These are phyloP conservation scores for Eurytoma californica DNA, from an alignment of 2,888 invertebrate genomes.

Conservation along the genomic window DNA sequence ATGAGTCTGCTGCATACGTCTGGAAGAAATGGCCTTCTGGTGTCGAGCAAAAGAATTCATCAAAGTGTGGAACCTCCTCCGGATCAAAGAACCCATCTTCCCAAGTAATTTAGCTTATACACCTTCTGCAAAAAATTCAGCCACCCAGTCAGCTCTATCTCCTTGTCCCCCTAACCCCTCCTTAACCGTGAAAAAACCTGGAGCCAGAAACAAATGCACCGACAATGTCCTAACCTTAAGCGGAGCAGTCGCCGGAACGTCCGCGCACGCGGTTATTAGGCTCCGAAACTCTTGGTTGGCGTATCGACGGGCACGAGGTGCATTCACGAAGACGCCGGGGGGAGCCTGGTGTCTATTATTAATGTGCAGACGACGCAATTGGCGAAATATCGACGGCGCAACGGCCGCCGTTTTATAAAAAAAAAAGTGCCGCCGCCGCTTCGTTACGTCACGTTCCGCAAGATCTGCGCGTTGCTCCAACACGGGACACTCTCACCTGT, in stretches of 20 bases:
- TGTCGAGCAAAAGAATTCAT: slow-evolving; percentile 50
- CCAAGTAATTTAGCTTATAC: too few relatives aligned
- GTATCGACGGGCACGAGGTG: too few relatives aligned
- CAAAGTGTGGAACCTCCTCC: slow-evolving; percentile 55
- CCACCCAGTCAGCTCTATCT: neutral
- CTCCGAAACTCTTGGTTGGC: too few relatives aligned
- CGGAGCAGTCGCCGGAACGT: too few relatives aligned
- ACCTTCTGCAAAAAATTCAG: neutral
- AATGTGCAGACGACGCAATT: slow-evolving; percentile 3
- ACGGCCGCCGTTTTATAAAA: neutral
- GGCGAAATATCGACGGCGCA: neutral
- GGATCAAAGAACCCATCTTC: slow-evolving; percentile 58
- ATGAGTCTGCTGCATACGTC: slow-evolving; percentile 64
- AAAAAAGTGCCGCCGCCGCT: neutral
- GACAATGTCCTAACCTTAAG: slow-evolving; percentile 1
- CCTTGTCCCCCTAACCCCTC: neutral
- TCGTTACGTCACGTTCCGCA: slow-evolving; percentile 36
- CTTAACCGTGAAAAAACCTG: neutral
- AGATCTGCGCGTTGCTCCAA: neutral
- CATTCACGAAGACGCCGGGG: too few relatives aligned
- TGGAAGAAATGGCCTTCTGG: slow-evolving; percentile 46
- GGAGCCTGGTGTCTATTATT: slow-evolving; percentile 23
- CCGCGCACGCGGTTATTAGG: too few relatives aligned
- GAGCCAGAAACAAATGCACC: neutral
- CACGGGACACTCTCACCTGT: too few relatives aligned